Conservation (phyloP, 2,797 vertebrate genomes). For the Okamejei kenojei region DNA sequence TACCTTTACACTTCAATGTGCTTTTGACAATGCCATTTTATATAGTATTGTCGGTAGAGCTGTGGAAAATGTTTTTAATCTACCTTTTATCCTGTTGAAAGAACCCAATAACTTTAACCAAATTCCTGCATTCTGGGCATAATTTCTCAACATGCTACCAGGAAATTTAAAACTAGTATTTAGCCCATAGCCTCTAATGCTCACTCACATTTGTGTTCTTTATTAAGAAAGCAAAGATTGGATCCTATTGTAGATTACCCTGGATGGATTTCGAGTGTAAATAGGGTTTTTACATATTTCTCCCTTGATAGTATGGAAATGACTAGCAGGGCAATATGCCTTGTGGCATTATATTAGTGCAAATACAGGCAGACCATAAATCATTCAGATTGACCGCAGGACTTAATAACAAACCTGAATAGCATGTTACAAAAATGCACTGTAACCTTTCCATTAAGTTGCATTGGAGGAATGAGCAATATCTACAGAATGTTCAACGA, state of each 20-base stretch:
- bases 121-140: background rate
- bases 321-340: background rate
- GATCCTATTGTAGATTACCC: background rate
- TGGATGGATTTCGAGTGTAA: background rate
- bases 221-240: background rate
- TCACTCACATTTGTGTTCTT: background rate
- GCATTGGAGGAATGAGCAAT: conserved; percentile 2
- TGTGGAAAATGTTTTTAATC: background rate
- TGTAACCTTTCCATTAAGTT: conserved; percentile 30
- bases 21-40: background rate
- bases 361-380: conserved; percentile 21
- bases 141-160: background rate
- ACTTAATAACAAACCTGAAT: conserved; percentile 22
- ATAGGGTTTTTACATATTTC: background rate
- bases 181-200: background rate
- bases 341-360: background rate
- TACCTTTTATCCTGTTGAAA: background rate
- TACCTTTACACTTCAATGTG: no score
- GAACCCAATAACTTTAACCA: background rate
- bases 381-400: conserved; percentile 9
- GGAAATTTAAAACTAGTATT: background rate
- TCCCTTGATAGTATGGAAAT: background rate
- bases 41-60: no score
- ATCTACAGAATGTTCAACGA: background rate
- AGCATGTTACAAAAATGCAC: conserved; percentile 5